These are phyloP conservation scores for Helleia helle DNA, from an alignment of 2,888 invertebrate species.

Conservation along the genomic window DNA sequence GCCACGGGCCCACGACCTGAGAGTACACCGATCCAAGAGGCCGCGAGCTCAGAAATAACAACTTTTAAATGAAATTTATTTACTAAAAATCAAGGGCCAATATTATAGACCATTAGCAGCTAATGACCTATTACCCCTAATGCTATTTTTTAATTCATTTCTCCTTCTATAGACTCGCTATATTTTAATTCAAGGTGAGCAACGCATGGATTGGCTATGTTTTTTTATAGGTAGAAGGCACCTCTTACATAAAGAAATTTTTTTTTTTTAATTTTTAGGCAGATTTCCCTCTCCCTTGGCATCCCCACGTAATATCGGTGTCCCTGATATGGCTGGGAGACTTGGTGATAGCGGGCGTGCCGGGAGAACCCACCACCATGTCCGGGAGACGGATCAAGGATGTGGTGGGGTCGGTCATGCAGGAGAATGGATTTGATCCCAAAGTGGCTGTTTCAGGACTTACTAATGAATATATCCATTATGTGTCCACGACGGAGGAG, in stretches of 20 bases:
- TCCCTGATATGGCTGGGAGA: slow-evolving; percentile 82
- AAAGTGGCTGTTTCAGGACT: slow-evolving; percentile 83
- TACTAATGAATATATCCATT: slow-evolving; percentile 87
- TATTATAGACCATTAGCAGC: too few relatives aligned
- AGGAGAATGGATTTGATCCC: slow-evolving; percentile 42
- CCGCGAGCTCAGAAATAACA: too few relatives aligned
- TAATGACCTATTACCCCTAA: too few relatives aligned
- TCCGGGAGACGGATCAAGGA: slow-evolving; percentile 79
- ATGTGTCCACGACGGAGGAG: slow-evolving; percentile 87
- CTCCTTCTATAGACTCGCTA: too few relatives aligned
- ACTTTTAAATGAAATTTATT: too few relatives aligned
- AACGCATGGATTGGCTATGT: too few relatives aligned
- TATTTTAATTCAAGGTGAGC: too few relatives aligned
- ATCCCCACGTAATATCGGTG: slow-evolving; percentile 81
- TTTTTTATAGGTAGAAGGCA: too few relatives aligned
- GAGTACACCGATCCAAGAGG: too few relatives aligned
- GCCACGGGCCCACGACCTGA: too few relatives aligned
- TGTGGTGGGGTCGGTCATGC: slow-evolving; percentile 51
- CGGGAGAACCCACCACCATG: slow-evolving; percentile 93
- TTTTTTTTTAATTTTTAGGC: slow-evolving; percentile 29
- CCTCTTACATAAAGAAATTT: background rate
- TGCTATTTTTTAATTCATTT: too few relatives aligned
- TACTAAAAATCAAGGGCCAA: too few relatives aligned
- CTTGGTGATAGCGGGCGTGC: slow-evolving; percentile 80
- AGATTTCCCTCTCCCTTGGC: slow-evolving; percentile 83